Conservation (phyloP, 2,113 vertebrate genomes). For the Anseranas semipalmata region DNA sequence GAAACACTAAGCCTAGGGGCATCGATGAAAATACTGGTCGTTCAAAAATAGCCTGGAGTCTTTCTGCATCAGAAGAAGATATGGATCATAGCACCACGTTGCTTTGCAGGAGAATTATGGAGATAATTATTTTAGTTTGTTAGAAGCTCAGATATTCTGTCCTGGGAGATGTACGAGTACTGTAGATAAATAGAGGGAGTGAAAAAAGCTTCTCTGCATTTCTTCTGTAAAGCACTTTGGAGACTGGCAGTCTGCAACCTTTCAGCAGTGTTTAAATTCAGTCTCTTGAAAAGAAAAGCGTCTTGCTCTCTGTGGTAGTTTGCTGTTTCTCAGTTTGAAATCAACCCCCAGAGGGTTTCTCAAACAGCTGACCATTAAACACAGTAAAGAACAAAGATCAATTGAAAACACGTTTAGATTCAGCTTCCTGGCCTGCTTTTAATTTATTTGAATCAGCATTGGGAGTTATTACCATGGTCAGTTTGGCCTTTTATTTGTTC, state of each 20-base stretch:
- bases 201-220: not conserved
- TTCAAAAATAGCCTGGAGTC: not conserved
- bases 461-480: not conserved
- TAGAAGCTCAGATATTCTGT: not conserved
- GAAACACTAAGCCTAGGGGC: not conserved
- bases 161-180: not conserved
- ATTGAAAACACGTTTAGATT: slow-evolving; percentile 60
- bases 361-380: slow-evolving; percentile 30
- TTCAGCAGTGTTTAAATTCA: slow-evolving; percentile 10
- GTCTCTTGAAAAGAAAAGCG: not conserved
- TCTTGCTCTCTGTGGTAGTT: not conserved
- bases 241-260: not conserved
- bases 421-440: slow-evolving; percentile 50
- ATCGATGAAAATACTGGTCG: not conserved
- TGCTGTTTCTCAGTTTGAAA: slow-evolving; percentile 14
- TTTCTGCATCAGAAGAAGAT: not conserved
- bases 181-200: not conserved
- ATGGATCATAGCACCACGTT: not conserved
- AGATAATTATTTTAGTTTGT: not conserved
- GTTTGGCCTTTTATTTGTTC: not conserved
- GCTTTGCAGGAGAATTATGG: not conserved
- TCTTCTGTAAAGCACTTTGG: not conserved
- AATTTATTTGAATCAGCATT: slow-evolving; percentile 31
- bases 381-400: slow-evolving; percentile 35
- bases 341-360: slow-evolving; percentile 19